Conservation (phyloP, 2,113 vertebrate species). For the Chionis minor region DNA sequence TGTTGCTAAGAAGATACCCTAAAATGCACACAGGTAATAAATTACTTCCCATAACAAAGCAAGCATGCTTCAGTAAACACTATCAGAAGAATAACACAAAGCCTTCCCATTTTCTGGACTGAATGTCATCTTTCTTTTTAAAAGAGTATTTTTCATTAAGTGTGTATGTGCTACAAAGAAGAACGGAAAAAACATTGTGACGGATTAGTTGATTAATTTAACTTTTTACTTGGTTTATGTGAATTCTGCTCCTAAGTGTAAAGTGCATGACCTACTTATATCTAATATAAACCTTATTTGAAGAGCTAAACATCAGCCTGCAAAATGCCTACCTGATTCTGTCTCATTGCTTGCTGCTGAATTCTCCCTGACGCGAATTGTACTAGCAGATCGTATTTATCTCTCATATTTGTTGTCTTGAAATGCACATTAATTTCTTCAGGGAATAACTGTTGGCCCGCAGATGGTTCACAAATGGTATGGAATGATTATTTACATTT, state of each 20-base stretch:
- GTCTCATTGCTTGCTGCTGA: not conserved
- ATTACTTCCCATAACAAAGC: not conserved
- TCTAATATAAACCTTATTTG: not conserved
- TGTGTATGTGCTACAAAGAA: not conserved
- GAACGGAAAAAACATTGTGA: not conserved
- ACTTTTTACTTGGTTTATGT: not conserved
- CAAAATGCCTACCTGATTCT: not conserved
- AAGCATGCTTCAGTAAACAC: not conserved
- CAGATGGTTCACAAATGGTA: conserved; percentile 8
- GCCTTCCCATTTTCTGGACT: not conserved
- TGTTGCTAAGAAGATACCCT: not conserved
- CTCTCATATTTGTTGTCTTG: not conserved
- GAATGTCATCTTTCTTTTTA: not conserved
- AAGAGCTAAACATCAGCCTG: not conserved
- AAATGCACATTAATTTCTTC: not conserved
- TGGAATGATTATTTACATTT: not conserved
- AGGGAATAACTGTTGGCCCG: not conserved
- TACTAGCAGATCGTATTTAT: not conserved
- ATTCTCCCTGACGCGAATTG: not conserved
- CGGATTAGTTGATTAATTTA: not conserved
- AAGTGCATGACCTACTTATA: not conserved
- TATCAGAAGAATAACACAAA: not conserved
- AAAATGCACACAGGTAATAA: not conserved
- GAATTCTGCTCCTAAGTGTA: not conserved
- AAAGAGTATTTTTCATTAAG: not conserved